Evolutionary conservation across 2,888 invertebrate genomes (phyloP).

Genomic region (Mallateleia sp.): DNA sequence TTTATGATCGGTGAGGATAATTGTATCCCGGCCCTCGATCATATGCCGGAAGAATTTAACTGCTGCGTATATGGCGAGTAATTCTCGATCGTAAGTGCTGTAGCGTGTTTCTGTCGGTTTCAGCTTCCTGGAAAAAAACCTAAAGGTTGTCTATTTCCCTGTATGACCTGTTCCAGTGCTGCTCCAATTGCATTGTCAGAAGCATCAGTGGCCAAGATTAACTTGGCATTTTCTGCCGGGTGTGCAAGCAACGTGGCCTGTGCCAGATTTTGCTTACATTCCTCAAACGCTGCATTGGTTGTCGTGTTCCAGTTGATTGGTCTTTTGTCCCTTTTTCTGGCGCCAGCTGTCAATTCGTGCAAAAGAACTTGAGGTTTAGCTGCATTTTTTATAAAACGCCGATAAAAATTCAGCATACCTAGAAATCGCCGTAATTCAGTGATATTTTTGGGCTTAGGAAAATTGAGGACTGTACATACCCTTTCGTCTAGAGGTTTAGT

Average conservation of each 20-base stretch:
- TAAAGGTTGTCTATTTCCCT: constrained; percentile 45
- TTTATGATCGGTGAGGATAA: constrained; percentile 60
- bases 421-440: constrained; percentile 7
- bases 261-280: too few relatives aligned
- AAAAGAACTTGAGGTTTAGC: neutral
- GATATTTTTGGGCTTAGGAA: constrained; percentile 1
- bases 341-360: constrained; percentile 2
- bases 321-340: constrained; percentile 23
- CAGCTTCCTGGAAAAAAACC: constrained; percentile 45
- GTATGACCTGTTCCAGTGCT: constrained; percentile 41
- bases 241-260: too few relatives aligned
- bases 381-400: constrained; percentile 5
- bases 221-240: too few relatives aligned
- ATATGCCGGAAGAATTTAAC: constrained; percentile 53
- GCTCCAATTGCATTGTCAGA: constrained; percentile 56
- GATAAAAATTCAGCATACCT: constrained; percentile 29
- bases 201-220: constrained; percentile 43
- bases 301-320: too few relatives aligned
- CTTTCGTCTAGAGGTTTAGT: neutral
- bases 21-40: constrained; percentile 58
- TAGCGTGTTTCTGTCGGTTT: constrained; percentile 1
- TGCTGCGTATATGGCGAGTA: constrained; percentile 32
- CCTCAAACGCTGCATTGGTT: too few relatives aligned
- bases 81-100: constrained; percentile 59
- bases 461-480: constrained; percentile 1